These are phyloP conservation scores for Charina bottae DNA, from an alignment of 2,113 vertebrate species.

Conservation along the genomic window DNA sequence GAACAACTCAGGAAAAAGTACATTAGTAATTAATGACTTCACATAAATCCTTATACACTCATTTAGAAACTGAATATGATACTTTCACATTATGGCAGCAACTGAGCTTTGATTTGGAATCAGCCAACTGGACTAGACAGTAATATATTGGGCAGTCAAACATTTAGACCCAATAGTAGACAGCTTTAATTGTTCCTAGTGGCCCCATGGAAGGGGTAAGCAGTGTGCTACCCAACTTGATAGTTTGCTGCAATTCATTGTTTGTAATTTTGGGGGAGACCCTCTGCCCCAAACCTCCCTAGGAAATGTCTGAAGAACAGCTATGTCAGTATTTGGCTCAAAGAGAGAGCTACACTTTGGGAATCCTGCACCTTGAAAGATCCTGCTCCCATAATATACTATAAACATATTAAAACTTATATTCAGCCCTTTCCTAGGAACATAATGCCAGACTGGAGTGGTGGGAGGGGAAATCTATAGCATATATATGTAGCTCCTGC, in stretches of 20 bases:
- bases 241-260: neutral
- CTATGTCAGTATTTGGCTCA: neutral
- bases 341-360: neutral
- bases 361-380: neutral
- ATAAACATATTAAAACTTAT: neutral
- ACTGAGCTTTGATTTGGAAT: neutral
- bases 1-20: slow-evolving; percentile 19
- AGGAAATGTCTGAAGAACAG: neutral
- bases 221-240: neutral
- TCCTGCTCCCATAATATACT: neutral
- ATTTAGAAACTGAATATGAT: neutral
- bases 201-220: neutral
- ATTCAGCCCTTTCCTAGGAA: neutral
- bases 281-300: neutral
- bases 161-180: too few relatives aligned
- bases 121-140: neutral
- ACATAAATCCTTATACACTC: slow-evolving; percentile 31
- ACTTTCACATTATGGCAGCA: neutral
- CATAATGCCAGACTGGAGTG: neutral
- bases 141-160: neutral
- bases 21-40: slow-evolving; percentile 22
- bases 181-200: neutral
- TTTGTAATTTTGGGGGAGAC: neutral
- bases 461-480: neutral
- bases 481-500: neutral